Conservation (phyloP, 2,888 invertebrate species). For the Thumatha senex region DNA sequence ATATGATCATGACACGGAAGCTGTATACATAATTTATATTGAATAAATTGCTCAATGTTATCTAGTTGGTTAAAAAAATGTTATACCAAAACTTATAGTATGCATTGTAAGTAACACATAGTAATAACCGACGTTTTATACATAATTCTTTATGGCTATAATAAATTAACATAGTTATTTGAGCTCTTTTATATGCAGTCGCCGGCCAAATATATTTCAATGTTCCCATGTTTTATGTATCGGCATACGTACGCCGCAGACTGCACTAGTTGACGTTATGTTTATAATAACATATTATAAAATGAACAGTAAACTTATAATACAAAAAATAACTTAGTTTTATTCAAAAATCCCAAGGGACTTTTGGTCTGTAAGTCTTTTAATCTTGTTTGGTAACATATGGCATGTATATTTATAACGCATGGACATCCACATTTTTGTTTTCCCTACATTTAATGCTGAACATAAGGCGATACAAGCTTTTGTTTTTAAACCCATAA, state of each 20-base stretch:
- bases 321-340: conserved; percentile 65
- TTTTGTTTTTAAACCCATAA: too few species aligned
- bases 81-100: conserved; percentile 61
- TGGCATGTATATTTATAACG: too few species aligned
- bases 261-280: conserved; percentile 73
- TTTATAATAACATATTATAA: conserved; percentile 83
- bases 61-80: conserved; percentile 65
- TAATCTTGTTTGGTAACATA: too few species aligned
- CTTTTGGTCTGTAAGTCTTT: too few species aligned
- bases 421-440: too few species aligned
- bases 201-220: conserved; percentile 19
- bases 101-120: conserved; percentile 46
- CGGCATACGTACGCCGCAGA: conserved; percentile 49
- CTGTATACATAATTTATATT: conserved; percentile 43
- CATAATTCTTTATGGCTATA: conserved; percentile 37
- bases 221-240: conserved; percentile 36
- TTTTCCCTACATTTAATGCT: too few species aligned
- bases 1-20: conserved; percentile 38
- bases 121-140: conserved; percentile 22
- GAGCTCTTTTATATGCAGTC: conserved; percentile 32
- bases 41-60: conserved; percentile 70
- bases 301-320: conserved; percentile 76
- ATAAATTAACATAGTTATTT: conserved; percentile 45
- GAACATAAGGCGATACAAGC: too few species aligned
- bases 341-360: conserved; percentile 35